Base-by-base conservation (phyloP, 2,113 vertebrate genomes). In the Burhinus oedicnemus region DNA sequence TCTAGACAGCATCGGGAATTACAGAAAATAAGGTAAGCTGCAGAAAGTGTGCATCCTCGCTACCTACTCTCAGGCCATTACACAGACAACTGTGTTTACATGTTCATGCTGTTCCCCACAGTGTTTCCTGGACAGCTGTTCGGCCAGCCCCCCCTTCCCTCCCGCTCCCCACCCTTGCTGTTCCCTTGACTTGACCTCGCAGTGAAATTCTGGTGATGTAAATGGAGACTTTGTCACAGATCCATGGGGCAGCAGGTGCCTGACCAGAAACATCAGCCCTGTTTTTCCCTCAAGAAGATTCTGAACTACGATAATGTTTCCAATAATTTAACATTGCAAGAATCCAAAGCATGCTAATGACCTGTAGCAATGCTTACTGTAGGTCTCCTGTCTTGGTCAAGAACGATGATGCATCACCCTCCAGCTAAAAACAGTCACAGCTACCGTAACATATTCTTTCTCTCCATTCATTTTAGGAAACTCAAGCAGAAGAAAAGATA, bases 1-100 rank as follows among this genome's bases (percentile, higher is more conserved):
- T 83, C 54, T 11, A 83, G 71, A 52, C 90, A 88, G 54, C 74
- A 80, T 84, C 54, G 65, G 65, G 61, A 93, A 83, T n/a, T 85
- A 86, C 47, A 83, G 80, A 85, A 94, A 42, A 14, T 61, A 81
- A 89, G 83, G 68, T 38, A 83, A 90, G 90, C 51, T 57, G 58
- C 70, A 60, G 80, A 62, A 87, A 44, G 45, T 7, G 40, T 57
- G 51, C 66, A 36, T 32, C 78, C 55, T 88, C 34, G 12, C 57
- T 42, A 20, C 65, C 80, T 29, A 17, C 79, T 83, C 78, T 81
- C 82, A 32, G 89, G 74, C 72, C 52, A 34, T 22, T 36, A 30
- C 29, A 47, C 44, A 66, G 25, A 60, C 62, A 88, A 45, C 12
- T 6, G 11, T 60, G 40, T 55, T 86, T 36, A 61, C 36, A 34